Conservation (phyloP, 1,140 invertebrate species). For the Stenopsyche tienmushanensis region DNA sequence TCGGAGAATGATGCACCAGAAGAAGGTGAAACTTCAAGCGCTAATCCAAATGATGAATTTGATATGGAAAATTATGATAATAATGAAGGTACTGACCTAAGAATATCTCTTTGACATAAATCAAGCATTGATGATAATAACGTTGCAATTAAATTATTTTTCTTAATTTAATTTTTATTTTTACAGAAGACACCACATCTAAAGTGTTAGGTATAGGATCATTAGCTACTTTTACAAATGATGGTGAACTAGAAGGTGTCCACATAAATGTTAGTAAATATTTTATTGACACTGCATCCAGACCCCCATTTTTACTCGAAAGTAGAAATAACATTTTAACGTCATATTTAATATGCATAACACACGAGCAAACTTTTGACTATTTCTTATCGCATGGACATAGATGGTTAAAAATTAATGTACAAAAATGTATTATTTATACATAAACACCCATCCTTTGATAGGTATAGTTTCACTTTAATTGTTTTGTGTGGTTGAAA, state of each 20-base stretch:
- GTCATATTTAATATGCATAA: too few species aligned
- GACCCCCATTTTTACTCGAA: too few species aligned
- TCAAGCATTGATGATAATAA: conserved; percentile 43
- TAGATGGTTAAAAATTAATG: too few species aligned
- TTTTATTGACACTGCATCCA: too few species aligned
- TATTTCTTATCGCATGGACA: too few species aligned
- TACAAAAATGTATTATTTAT: too few species aligned
- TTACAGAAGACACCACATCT: conserved; percentile 32
- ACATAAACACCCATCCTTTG: too few species aligned
- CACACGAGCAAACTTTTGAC: too few species aligned
- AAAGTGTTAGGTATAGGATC: conserved; percentile 53
- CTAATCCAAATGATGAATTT: conserved; percentile 67
- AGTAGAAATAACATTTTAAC: too few species aligned
- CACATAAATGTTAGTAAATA: conserved; percentile 50
- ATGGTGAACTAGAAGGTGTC: conserved; percentile 53
- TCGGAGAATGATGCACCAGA: conserved; percentile 50
- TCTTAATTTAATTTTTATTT: conserved; percentile 1
- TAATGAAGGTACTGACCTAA: conserved; percentile 60
- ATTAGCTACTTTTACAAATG: conserved; percentile 52
- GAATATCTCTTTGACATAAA: too few species aligned
- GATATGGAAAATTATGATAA: conserved; percentile 72
- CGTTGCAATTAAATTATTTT: conserved; percentile 30
- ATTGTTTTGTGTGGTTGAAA: too few species aligned
- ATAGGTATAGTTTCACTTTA: too few species aligned
- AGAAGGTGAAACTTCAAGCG: conserved; percentile 45